phyloP scores from a whole-genome alignment of 2,888 invertebrate genomes.

The Aphidius colemani region DNA sequence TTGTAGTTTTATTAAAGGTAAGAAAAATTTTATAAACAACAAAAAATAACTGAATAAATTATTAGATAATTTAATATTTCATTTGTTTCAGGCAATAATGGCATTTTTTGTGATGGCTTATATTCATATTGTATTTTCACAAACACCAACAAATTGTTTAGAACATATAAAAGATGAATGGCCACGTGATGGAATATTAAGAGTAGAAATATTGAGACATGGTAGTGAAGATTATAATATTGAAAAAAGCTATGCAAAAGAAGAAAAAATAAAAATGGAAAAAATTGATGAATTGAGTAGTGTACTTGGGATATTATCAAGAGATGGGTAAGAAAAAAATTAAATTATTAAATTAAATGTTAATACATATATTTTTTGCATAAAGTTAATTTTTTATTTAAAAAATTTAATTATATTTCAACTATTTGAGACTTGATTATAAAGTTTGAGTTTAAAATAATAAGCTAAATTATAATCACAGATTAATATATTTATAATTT shows the following conservation, averaged over 20 bases:
- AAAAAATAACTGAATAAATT: not conserved
- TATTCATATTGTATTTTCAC: slow-evolving; percentile 92
- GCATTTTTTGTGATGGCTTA: slow-evolving; percentile 92
- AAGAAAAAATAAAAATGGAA: slow-evolving; percentile 73
- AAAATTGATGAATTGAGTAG: slow-evolving; percentile 66
- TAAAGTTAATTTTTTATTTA: too few relatives aligned
- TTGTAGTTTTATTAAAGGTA: slow-evolving; percentile 79
- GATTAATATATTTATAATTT: slow-evolving; percentile 11
- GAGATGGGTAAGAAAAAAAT: slow-evolving; percentile 67
- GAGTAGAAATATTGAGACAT: slow-evolving; percentile 84
- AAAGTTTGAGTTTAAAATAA: slow-evolving; percentile 7
- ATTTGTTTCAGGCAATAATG: slow-evolving; percentile 69
- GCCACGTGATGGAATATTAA: slow-evolving; percentile 93
- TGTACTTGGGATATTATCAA: slow-evolving; percentile 69
- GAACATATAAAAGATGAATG: slow-evolving; percentile 86
- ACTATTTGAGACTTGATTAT: too few relatives aligned
- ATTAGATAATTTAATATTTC: slow-evolving; percentile 6
- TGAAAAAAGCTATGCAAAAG: slow-evolving; percentile 83
- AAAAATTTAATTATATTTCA: too few relatives aligned
- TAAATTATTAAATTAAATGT: slow-evolving; percentile 1
- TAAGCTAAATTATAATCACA: slow-evolving; percentile 11
- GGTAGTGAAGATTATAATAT: slow-evolving; percentile 76
- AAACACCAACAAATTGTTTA: slow-evolving; percentile 91
- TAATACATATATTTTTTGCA: too few relatives aligned
- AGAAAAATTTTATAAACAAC: slow-evolving; percentile 35